These are phyloP conservation scores for Zoroaster sp. DNA, from an alignment of 53 echinoderm and acorn worm genomes.

Conservation along the genomic window DNA sequence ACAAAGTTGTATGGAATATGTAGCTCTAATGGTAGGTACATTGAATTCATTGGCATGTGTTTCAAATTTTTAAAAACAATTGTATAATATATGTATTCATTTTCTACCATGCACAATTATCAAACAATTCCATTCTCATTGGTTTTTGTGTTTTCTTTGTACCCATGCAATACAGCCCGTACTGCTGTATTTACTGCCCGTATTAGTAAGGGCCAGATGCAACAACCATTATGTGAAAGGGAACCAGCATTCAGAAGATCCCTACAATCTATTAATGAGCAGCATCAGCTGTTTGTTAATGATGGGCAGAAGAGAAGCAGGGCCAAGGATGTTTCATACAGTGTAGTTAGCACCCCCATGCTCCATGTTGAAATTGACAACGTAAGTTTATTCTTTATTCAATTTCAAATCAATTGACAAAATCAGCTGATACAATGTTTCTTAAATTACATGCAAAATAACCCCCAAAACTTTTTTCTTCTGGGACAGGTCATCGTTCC, in stretches of 20 bases:
- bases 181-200: conserved; percentile 49
- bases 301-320: not conserved
- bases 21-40: conserved; percentile 12
- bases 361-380: conserved; percentile 10
- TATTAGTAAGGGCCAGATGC: not conserved
- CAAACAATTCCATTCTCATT: not conserved
- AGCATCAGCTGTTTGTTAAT: not conserved
- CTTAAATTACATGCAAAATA: no score
- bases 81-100: not conserved
- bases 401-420: not conserved
- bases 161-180: conserved; percentile 34
- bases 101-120: not conserved
- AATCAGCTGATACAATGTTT: not conserved
- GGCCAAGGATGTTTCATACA: conserved; percentile 19
- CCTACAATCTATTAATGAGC: not conserved
- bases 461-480: not conserved
- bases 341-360: conserved; percentile 2
- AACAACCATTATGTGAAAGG: not conserved
- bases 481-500: not conserved
- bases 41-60: not conserved
- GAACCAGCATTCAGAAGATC: not conserved
- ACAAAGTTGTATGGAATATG: conserved; percentile 32
- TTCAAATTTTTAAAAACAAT: not conserved
- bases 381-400: conserved; percentile 2
- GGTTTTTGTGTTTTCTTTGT: not conserved